Percentiles rank a stretch among this genome's conserved stretches.
phyloP scores from a whole-genome alignment of 2,113 vertebrate genomes.

The Mormoops blainvillei region DNA sequence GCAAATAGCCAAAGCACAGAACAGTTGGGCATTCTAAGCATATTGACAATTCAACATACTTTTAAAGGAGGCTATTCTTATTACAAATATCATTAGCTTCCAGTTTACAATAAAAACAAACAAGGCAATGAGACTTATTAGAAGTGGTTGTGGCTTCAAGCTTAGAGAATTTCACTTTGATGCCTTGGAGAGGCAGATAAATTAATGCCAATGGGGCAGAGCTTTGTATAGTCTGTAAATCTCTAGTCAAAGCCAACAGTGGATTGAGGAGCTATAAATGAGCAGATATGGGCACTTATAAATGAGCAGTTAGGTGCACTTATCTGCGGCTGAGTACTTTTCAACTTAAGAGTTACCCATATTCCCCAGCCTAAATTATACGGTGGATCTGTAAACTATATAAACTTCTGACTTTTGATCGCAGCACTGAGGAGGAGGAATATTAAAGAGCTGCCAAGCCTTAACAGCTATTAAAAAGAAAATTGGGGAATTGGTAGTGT shows the following conservation, averaged over 20 bases:
- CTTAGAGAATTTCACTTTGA: slow-evolving; percentile 16
- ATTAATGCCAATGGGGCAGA: neutral
- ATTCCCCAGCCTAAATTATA: neutral
- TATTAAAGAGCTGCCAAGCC: neutral
- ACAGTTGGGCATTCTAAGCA: neutral
- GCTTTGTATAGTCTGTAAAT: neutral
- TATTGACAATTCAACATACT: slow-evolving; percentile 6
- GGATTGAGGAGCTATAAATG: slow-evolving; percentile 1
- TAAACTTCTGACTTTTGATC: neutral
- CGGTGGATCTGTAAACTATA: neutral
- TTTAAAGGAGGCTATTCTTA: neutral
- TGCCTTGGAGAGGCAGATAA: neutral
- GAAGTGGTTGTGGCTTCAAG: neutral
- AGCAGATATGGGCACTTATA: neutral
- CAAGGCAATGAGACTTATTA: neutral
- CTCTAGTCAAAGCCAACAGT: neutral
- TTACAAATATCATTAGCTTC: neutral
- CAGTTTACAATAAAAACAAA: slow-evolving; percentile 7
- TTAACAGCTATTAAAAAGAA: neutral
- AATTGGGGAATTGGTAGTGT: neutral
- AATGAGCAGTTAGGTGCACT: neutral
- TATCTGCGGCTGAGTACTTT: neutral
- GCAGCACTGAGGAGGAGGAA: neutral
- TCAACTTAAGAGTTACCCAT: neutral
- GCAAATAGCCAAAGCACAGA: neutral